Conservation (phyloP, 2,888 invertebrate species). For the Drosophila recens region DNA sequence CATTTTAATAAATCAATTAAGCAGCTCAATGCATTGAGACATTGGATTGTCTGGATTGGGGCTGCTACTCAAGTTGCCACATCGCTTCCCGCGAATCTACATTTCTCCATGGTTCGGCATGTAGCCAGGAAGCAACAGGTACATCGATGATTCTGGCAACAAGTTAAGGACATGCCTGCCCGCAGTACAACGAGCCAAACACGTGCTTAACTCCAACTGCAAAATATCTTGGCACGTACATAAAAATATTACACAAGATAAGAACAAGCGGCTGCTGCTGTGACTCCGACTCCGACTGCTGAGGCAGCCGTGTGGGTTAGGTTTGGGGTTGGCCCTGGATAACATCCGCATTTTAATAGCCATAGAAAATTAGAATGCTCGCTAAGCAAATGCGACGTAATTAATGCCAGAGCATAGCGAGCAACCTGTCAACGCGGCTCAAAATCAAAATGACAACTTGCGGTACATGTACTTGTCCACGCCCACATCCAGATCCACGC, state of each 20-base stretch:
- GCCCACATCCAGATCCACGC: constrained; percentile 27
- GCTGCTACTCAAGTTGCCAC: constrained; percentile 70
- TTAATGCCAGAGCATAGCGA: constrained; percentile 62
- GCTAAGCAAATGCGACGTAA: constrained; percentile 63
- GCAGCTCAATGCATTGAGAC: constrained; percentile 45
- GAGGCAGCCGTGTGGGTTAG: constrained; percentile 41
- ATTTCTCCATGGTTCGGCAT: constrained; percentile 48
- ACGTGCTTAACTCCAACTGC: constrained; percentile 66
- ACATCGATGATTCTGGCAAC: constrained; percentile 61
- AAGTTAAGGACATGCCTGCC: constrained; percentile 60
- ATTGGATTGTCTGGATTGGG: constrained; percentile 29
- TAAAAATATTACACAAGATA: constrained; percentile 75
- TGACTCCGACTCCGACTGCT: constrained; percentile 13
- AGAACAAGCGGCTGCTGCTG: constrained; percentile 52
- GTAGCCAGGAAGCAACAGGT: constrained; percentile 70
- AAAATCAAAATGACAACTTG: constrained; percentile 72
- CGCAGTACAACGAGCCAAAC: constrained; percentile 57
- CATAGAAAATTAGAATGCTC: constrained; percentile 64
- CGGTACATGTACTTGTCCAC: constrained; percentile 44
- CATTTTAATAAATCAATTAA: constrained; percentile 79
- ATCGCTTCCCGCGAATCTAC: constrained; percentile 76
- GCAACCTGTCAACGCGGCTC: constrained; percentile 67
- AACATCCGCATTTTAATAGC: constrained; percentile 70
- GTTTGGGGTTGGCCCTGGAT: constrained; percentile 45
- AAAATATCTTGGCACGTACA: constrained; percentile 75